Evolutionary conservation across 2,888 invertebrate species (phyloP).

Genomic region (Drosophila recens): DNA sequence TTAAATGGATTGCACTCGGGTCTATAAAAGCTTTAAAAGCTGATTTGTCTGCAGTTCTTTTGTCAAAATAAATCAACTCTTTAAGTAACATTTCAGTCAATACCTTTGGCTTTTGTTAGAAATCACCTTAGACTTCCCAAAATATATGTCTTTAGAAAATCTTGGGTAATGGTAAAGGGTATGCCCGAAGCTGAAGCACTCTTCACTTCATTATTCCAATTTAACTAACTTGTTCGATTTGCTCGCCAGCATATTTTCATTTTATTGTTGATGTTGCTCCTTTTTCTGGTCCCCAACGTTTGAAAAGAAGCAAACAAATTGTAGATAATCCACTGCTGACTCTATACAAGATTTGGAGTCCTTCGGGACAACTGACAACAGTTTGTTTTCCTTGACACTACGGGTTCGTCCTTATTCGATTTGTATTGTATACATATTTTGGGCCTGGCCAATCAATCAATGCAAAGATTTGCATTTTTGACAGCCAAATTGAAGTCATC

Average conservation of each 20-base stretch:
- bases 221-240: constrained; percentile 15
- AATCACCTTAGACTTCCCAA: neutral
- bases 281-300: constrained; percentile 9
- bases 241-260: constrained; percentile 4
- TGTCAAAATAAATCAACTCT: neutral
- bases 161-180: neutral
- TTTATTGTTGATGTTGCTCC: constrained; percentile 6
- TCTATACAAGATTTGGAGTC: neutral
- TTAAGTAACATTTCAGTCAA: neutral
- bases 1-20: constrained; percentile 10
- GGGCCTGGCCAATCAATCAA: constrained; percentile 62
- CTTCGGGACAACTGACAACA: constrained; percentile 12
- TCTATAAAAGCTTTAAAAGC: neutral
- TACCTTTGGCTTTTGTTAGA: neutral
- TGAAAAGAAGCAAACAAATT: constrained; percentile 35
- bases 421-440: constrained; percentile 39
- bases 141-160: neutral
- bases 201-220: constrained; percentile 13
- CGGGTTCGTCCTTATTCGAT: constrained; percentile 28
- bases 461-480: constrained; percentile 44
- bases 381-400: constrained; percentile 36
- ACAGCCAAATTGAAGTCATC: constrained; percentile 38
- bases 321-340: constrained; percentile 30
- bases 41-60: neutral
- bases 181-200: neutral